Percentiles rank a stretch among this genome's conserved stretches.
phyloP scores from a whole-genome alignment of 2,113 vertebrate genomes.

The Girardinichthys multiradiatus region DNA sequence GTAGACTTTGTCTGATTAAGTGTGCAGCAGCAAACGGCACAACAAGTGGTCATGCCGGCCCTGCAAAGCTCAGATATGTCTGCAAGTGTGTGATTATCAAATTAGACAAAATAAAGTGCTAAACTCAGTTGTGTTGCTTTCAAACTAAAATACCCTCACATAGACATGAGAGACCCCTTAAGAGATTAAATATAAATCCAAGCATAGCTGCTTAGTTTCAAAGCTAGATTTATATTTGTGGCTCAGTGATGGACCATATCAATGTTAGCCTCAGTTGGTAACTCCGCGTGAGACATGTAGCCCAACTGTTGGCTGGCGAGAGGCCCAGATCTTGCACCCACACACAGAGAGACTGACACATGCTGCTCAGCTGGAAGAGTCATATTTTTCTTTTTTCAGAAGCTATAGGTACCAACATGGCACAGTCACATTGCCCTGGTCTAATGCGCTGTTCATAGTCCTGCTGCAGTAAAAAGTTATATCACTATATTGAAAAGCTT shows the following conservation, averaged over 20 bases:
- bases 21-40: neutral
- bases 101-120: too few species aligned
- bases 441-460: neutral
- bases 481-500: neutral
- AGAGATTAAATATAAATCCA: neutral
- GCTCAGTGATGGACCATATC: slow-evolving; percentile 11
- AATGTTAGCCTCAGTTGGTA: slow-evolving; percentile 20
- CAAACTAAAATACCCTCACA: neutral
- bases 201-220: neutral
- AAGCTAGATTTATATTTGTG: neutral
- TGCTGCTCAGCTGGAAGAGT: slow-evolving; percentile 8
- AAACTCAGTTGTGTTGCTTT: neutral
- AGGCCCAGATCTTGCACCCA: slow-evolving; percentile 34
- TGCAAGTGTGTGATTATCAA: neutral
- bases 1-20: neutral
- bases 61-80: neutral
- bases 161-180: neutral
- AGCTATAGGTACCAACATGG: neutral
- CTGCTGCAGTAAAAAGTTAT: neutral
- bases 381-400: slow-evolving; percentile 10
- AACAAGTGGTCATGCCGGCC: neutral
- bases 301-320: slow-evolving; percentile 47
- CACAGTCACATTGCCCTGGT: neutral
- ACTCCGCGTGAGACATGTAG: slow-evolving; percentile 31
- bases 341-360: slow-evolving; percentile 8